These are phyloP conservation scores for Pocillopora meandrina DNA, from an alignment of 92 coral and sea anemone genomes.

Conservation along the genomic window DNA sequence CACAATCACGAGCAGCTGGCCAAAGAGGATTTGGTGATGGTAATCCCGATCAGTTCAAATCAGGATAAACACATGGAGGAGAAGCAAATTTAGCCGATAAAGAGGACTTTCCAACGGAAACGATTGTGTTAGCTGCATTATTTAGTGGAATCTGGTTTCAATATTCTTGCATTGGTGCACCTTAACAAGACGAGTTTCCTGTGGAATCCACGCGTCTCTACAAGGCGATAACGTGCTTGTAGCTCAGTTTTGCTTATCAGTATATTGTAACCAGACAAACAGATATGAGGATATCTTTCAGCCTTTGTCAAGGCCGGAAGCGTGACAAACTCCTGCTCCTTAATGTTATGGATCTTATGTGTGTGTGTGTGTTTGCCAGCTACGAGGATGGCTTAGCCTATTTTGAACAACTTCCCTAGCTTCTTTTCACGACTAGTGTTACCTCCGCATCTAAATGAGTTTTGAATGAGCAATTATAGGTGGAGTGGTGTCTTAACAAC, in stretches of 20 bases:
- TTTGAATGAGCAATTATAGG: conserved; percentile 41
- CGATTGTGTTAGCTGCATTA: not conserved
- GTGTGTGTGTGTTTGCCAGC: not conserved
- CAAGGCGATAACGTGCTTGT: conserved; percentile 33
- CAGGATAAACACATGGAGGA: not conserved
- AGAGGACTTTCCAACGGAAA: not conserved
- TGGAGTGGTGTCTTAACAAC: conserved; percentile 39
- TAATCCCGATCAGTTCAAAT: not conserved
- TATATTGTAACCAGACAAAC: conserved; percentile 32
- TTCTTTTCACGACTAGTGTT: conserved; percentile 7
- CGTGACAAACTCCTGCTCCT: not conserved
- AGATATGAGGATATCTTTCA: conserved; percentile 18
- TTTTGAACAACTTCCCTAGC: not conserved
- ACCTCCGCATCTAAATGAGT: conserved; percentile 29
- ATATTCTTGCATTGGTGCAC: too few species aligned
- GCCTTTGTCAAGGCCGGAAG: conserved; percentile 37
- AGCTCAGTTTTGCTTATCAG: conserved; percentile 44
- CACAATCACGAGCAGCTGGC: too few species aligned
- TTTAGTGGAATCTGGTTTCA: too few species aligned
- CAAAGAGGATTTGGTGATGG: too few species aligned
- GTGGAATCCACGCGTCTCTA: not conserved
- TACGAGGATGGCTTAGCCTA: too few species aligned
- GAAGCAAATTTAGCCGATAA: not conserved
- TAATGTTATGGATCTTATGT: not conserved
- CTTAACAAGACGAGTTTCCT: conserved; percentile 13